phyloP scores from a whole-genome alignment of 2,888 invertebrate genomes.

The Seira sanloemensis region DNA sequence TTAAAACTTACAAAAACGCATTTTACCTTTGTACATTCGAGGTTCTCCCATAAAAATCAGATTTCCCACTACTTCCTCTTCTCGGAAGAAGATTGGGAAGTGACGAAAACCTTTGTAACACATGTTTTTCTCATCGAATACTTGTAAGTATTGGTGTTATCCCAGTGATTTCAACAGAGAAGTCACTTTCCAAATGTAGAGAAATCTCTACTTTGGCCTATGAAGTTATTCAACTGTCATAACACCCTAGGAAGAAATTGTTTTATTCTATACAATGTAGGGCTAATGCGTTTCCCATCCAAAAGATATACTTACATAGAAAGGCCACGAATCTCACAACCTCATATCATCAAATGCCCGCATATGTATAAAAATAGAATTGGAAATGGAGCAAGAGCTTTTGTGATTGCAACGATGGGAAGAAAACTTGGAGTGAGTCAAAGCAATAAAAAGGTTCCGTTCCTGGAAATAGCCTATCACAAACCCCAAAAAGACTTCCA shows the following conservation, averaged over 20 bases:
- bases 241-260: not conserved
- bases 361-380: not conserved
- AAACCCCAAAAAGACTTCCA: not conserved
- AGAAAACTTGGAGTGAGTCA: not conserved
- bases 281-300: not conserved
- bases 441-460: slow-evolving; percentile 11
- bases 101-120: not conserved
- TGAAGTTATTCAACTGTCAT: slow-evolving; percentile 9
- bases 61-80: not conserved
- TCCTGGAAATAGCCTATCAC: slow-evolving; percentile 31
- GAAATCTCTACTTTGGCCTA: not conserved
- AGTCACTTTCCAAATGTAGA: not conserved
- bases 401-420: slow-evolving; percentile 1
- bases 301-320: not conserved
- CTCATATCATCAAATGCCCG: not conserved
- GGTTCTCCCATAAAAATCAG: not conserved
- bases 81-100: not conserved
- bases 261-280: slow-evolving; percentile 13
- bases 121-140: not conserved
- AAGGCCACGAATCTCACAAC: not conserved
- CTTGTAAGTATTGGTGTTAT: not conserved
- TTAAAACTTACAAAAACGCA: not conserved
- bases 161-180: no score
- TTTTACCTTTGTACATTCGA: not conserved
- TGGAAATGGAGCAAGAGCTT: not conserved